Evolutionary conservation across 1,140 invertebrate genomes (phyloP).

Genomic region (Hestina assimilis): DNA sequence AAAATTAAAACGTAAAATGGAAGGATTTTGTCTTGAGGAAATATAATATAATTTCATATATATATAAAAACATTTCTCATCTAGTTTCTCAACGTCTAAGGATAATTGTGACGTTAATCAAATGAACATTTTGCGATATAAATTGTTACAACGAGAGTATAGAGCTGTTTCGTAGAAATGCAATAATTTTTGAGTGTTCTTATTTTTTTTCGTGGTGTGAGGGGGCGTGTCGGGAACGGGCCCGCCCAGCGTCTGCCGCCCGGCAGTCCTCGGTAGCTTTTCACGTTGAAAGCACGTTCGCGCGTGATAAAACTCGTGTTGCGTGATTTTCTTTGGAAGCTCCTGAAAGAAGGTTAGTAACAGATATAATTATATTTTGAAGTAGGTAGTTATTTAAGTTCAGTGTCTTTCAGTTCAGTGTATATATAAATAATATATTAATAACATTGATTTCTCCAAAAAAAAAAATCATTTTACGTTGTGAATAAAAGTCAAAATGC

Average conservation of each 20-base stretch:
- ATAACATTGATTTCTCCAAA: no score
- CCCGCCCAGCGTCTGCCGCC: constrained; percentile 50
- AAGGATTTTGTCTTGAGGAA: no score
- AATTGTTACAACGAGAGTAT: constrained; percentile 1
- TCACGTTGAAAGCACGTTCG: constrained; percentile 26
- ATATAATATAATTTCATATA: no score
- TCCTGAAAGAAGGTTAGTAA: constrained; percentile 23
- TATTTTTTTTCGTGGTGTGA: constrained; percentile 38
- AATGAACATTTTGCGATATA: neutral
- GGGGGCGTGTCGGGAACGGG: constrained; percentile 48
- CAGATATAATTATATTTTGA: neutral
- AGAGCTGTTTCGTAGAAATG: constrained; percentile 21
- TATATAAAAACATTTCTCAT: no score
- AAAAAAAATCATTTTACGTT: no score
- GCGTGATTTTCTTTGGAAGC: constrained; percentile 22
- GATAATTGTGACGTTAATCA: neutral
- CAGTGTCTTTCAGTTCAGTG: no score
- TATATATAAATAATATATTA: no score
- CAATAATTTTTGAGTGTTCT: constrained; percentile 29
- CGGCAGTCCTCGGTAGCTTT: constrained; percentile 39
- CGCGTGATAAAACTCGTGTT: constrained; percentile 3
- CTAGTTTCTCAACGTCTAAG: neutral
- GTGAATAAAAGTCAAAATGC: no score
- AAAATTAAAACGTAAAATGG: neutral
- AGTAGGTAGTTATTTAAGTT: neutral